These are phyloP conservation scores for Lottia scabra DNA, from an alignment of 2,888 invertebrate species.

Conservation along the genomic window DNA sequence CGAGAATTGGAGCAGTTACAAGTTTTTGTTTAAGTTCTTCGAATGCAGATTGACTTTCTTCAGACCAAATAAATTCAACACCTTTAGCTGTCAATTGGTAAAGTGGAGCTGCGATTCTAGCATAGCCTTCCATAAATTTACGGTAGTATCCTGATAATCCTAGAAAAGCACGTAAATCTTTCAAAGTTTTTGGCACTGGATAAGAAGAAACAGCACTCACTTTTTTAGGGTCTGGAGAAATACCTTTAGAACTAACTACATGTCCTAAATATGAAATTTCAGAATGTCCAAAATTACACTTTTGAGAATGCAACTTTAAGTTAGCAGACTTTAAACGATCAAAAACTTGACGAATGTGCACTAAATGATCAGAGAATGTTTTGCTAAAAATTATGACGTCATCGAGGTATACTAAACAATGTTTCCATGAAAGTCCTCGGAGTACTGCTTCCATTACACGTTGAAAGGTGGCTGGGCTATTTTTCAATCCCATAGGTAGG, in stretches of 20 bases:
- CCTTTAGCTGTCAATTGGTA: constrained; percentile 13
- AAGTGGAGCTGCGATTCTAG: constrained; percentile 9
- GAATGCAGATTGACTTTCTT: constrained; percentile 9
- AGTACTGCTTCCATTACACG: constrained; percentile 10
- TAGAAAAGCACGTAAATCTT: constrained; percentile 1
- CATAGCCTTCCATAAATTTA: background rate
- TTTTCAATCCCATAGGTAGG: constrained; percentile 44
- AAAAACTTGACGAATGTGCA: background rate
- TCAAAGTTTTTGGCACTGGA: background rate
- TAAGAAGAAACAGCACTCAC: background rate
- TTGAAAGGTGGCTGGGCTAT: constrained; percentile 42
- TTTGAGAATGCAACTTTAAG: constrained; percentile 8
- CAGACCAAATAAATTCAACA: constrained; percentile 16
- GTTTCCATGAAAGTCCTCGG: background rate
- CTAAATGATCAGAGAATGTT: constrained; percentile 1
- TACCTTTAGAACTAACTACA: background rate
- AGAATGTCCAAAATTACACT: constrained; percentile 8
- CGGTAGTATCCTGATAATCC: constrained; percentile 1
- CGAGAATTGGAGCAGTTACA: constrained; percentile 9
- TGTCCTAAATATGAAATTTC: background rate
- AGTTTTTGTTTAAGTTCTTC: background rate
- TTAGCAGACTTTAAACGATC: background rate
- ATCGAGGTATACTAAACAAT: constrained; percentile 9
- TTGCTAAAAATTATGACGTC: constrained; percentile 10
- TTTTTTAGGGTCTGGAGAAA: background rate